Conservation (phyloP, 2,113 vertebrate species). For the Climacteris rufus region DNA sequence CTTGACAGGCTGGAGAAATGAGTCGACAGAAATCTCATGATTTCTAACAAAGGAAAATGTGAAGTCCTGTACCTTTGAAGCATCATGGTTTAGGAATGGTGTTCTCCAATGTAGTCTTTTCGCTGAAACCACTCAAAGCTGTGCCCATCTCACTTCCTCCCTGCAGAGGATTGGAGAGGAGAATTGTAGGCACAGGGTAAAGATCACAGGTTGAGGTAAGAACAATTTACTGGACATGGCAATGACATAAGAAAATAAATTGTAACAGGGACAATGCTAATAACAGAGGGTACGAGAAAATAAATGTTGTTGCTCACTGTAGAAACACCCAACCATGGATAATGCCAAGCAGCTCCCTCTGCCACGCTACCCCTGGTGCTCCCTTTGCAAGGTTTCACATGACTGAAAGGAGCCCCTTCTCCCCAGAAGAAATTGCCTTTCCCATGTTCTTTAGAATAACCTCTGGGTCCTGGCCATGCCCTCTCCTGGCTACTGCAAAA, state of each 20-base stretch:
- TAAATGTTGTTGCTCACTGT: background rate
- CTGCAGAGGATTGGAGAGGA: background rate
- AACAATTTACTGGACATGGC: background rate
- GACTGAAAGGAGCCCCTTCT: background rate
- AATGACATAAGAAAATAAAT: background rate
- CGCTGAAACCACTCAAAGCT: background rate
- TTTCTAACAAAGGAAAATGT: background rate
- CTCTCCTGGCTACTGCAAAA: background rate
- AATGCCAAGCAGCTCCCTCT: no score
- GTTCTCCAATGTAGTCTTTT: background rate
- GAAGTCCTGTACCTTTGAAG: background rate
- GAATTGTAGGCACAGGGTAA: background rate
- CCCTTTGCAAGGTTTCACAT: no score
- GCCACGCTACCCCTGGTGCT: no score
- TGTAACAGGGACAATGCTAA: background rate
- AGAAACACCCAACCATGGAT: rapidly evolving
- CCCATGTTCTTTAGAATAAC: background rate
- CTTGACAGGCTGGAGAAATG: background rate
- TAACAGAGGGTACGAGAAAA: background rate
- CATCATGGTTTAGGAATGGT: background rate
- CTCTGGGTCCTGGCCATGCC: no score
- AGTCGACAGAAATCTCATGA: background rate
- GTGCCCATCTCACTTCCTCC: rapidly evolving
- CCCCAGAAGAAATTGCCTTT: background rate
- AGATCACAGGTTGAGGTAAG: background rate